Base-by-base conservation (phyloP, 37 sponge, comb jelly and placozoan genomes). In the Aphrocallistes beatrix region DNA sequence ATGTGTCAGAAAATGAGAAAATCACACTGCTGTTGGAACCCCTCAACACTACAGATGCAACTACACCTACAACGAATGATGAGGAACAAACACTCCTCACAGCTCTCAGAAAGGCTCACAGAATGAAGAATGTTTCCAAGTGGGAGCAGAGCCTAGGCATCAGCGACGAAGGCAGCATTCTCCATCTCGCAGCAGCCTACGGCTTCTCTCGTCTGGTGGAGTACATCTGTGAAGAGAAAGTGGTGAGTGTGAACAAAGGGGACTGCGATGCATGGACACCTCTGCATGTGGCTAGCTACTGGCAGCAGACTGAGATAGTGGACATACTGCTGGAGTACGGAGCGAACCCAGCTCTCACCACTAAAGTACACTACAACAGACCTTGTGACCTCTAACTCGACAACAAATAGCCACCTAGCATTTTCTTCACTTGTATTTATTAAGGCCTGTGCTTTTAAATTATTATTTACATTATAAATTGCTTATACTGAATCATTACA, bases 221-320 rank as follows among this genome's bases (percentile, higher is more conserved):
- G 34, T 60, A 60, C 75, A 60, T 60, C 21, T 60, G 75, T 13
- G 75, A 60, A 60, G 17, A 60, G 75, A 60, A 60, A 28, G 28
- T 60, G n/a, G 21, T 60, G 17, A 60, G 34, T 60, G 75, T 60
- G 8, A 60, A 60, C 34, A 1, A 30, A 30, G n/a, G 34, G n/a
- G 75, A 60, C 75, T 25, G 17, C 25, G 75, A 60, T 60, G 75
- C 10, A 13, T 60, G 75, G 75, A 60, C 75, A 32, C 75, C 75
- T 60, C 75, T 60, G 3, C 75, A 60, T 60, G 75, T 60, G 34
- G 75, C 75, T 60, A 60, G 75, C 34, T 60, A 60, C 75, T 60
- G 75, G 75, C 75, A 60, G 34, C 34, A 60, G 28, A 60, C 28
- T 13, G 75, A 60, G 25, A 60, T 60, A 8, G 34, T 60, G 75